phyloP scores from a whole-genome alignment of 2,888 invertebrate species.

The Eretmocerus hayati region DNA sequence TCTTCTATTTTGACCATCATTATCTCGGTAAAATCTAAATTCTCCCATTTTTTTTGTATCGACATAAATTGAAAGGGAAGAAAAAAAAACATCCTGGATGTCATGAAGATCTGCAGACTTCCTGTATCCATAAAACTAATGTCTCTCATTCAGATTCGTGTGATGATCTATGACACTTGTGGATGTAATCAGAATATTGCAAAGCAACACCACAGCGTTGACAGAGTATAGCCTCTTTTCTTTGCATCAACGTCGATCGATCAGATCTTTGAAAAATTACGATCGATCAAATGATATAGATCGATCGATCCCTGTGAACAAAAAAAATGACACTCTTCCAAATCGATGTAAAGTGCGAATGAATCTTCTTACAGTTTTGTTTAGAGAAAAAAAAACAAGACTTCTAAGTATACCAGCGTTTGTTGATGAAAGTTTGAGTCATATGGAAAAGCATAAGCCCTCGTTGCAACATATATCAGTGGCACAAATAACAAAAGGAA shows the following conservation, averaged over 20 bases:
- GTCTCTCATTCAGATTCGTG: no score
- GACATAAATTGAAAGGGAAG: no score
- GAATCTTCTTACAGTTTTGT: slow-evolving; percentile 36
- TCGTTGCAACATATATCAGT: no score
- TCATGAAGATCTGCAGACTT: no score
- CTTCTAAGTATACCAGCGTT: slow-evolving; percentile 17
- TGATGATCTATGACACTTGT: no score
- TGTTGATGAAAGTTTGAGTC: slow-evolving; percentile 28
- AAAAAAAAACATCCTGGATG: no score
- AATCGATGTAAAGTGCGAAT: slow-evolving; percentile 47
- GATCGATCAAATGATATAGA: slow-evolving; percentile 24
- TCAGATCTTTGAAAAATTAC: slow-evolving; percentile 23
- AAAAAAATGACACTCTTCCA: slow-evolving; percentile 43
- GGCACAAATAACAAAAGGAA: no score
- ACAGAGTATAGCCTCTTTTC: slow-evolving; percentile 46
- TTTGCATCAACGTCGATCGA: slow-evolving; percentile 40
- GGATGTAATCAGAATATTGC: no score
- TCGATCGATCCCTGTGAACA: slow-evolving; percentile 37
- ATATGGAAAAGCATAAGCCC: neutral
- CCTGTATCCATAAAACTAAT: no score
- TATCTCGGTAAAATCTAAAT: no score
- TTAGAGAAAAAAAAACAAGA: slow-evolving; percentile 12
- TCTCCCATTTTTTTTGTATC: no score
- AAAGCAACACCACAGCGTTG: slow-evolving; percentile 41
- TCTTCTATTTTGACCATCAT: no score